Base-by-base conservation (phyloP, 2,888 invertebrate species). In the Allolobophora icterica region DNA sequence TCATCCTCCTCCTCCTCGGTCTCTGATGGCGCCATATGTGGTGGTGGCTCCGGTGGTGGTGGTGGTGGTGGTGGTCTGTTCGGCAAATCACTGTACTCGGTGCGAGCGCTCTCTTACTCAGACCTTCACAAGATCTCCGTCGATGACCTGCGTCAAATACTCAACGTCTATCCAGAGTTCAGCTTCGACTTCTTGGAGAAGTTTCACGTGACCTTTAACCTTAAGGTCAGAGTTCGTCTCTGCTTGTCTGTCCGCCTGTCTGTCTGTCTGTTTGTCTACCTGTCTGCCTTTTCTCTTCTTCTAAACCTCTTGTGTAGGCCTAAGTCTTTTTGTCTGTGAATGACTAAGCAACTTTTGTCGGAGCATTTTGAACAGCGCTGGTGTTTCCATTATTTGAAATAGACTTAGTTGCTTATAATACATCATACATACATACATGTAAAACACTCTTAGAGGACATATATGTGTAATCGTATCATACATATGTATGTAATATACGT, bases 91-190 rank as follows among this genome's bases (percentile, higher is more conserved):
- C 93, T 94, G 90, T 95, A 95, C 92, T 94, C 94, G 90, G 95
- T 95, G 8, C 92, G 95, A 21, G 95, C 95, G 2, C 92, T 95
- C 89, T 94, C 94, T 71, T 95, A 95, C 93, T 95, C 95, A 92
- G 95, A 95, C 93, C 94, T 95, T 89, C 95, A 95, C 92, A 95
- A 95, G 91, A 95, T 95, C 90, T 94, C 94, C 90, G 91, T 95
- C 89, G 92, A 92, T 8, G 95, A 95, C 91, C 93, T 95, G 4
- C 93, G 94, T 90, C 95, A 94, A 89, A 94, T 95, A 11, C 93
- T 95, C 19, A 93, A 94, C 91, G 94, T 95, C 71, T 95, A 95
- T 92, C 95, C 95, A 17, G 95, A 95, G 92, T 95, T 95, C 92
- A 94, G 95, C 0, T 94, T 94, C 71, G 94, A 94, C 90, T 95